Evolutionary conservation across 92 coral and sea anemone species (phyloP).

Genomic region (Porites cylindrica): DNA sequence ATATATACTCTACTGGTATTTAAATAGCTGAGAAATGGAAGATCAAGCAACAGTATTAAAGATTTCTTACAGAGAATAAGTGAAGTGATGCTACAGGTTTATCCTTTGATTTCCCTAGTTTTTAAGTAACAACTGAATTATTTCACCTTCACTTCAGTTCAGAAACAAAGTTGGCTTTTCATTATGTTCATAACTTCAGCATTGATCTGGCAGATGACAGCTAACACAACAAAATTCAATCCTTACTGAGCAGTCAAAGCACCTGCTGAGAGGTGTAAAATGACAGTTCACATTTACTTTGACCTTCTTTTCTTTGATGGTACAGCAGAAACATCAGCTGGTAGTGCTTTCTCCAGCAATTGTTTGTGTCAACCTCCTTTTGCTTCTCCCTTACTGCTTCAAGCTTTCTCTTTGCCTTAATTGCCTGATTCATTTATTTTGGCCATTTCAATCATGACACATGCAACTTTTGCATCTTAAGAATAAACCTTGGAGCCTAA

Average conservation of each 20-base stretch:
- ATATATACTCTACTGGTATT: background rate
- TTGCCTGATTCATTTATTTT: slow-evolving; percentile 20
- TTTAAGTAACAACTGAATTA: no score
- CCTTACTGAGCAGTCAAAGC: no score
- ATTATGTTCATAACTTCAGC: no score
- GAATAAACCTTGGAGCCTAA: slow-evolving; percentile 50
- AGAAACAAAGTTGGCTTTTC: no score
- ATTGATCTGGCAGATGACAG: no score
- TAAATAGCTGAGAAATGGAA: no score
- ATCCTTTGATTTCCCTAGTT: background rate
- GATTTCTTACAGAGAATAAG: no score
- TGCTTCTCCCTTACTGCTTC: slow-evolving; percentile 40
- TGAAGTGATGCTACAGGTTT: no score
- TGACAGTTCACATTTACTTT: slow-evolving; percentile 19
- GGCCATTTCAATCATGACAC: slow-evolving; percentile 53
- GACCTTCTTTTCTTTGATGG: slow-evolving; percentile 41
- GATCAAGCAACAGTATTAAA: no score
- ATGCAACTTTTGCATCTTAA: slow-evolving; percentile 62
- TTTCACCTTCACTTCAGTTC: no score
- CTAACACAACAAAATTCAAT: no score
- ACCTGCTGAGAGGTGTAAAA: background rate
- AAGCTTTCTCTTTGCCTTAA: slow-evolving; percentile 14
- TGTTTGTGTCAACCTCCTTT: slow-evolving; percentile 35
- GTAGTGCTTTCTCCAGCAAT: slow-evolving; percentile 24
- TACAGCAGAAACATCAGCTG: slow-evolving; percentile 30